phyloP scores from a whole-genome alignment of 1,140 invertebrate genomes.

The Oedothorax gibbosus region DNA sequence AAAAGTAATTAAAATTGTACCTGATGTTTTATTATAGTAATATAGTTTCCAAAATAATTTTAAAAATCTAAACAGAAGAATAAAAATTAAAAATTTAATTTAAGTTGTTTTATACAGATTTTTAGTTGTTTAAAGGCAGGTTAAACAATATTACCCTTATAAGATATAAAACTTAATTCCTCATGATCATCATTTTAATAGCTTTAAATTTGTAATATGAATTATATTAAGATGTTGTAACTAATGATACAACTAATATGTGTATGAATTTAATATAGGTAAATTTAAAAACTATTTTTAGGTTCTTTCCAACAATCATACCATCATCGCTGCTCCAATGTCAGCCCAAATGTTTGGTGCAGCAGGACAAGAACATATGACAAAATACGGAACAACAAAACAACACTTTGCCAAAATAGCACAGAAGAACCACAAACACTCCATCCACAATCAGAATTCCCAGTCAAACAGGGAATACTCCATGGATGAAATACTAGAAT shows the following conservation, averaged over 20 bases:
- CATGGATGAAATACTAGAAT: conserved; percentile 88
- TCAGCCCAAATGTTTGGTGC: conserved; percentile 96
- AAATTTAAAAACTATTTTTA: conserved; percentile 69
- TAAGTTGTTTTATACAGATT: no score
- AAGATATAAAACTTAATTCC: no score
- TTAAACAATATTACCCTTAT: no score
- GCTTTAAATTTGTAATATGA: background rate
- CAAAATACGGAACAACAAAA: conserved; percentile 93
- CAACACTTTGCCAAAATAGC: conserved; percentile 98
- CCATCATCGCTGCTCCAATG: conserved; percentile 83
- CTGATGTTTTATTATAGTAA: no score
- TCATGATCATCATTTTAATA: background rate
- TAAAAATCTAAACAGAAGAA: no score
- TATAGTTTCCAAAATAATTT: no score
- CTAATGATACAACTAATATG: background rate
- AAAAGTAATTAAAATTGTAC: no score
- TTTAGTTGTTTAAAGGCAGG: no score
- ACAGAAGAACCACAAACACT: conserved; percentile 97
- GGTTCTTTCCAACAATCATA: conserved; percentile 74
- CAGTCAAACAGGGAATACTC: conserved; percentile 92
- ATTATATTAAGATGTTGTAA: background rate
- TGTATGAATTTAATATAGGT: background rate
- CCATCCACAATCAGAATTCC: conserved; percentile 94
- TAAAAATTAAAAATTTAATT: no score
- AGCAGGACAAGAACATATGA: conserved; percentile 96